Conservation (phyloP, 2,888 invertebrate species). For the Torymus aiolomorphi region DNA sequence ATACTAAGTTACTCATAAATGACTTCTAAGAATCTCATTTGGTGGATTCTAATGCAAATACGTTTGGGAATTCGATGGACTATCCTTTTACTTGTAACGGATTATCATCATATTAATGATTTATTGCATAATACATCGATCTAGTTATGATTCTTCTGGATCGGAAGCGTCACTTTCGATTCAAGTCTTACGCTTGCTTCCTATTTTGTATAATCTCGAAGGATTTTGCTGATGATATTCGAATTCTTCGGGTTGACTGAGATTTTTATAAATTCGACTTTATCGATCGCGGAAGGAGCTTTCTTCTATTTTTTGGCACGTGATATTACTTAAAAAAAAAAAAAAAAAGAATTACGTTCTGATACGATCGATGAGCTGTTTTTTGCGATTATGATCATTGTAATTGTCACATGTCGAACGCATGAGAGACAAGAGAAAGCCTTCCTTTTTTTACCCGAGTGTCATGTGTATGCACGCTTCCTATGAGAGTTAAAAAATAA, state of each 20-base stretch:
- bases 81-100: constrained; percentile 14
- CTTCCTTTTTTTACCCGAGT: constrained; percentile 57
- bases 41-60: constrained; percentile 28
- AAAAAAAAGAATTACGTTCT: constrained; percentile 3
- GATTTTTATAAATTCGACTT: constrained; percentile 50
- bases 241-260: constrained; percentile 46
- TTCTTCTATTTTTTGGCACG: constrained; percentile 15
- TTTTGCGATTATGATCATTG: constrained; percentile 12
- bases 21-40: constrained; percentile 17
- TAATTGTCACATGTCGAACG: constrained; percentile 22
- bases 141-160: constrained; percentile 30
- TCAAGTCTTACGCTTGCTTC: constrained; percentile 35
- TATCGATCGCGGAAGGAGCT: constrained; percentile 13
- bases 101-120: constrained; percentile 7
- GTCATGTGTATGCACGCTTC: constrained; percentile 55
- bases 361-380: constrained; percentile 15
- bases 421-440: constrained; percentile 35
- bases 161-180: constrained; percentile 23
- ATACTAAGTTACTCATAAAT: constrained; percentile 1
- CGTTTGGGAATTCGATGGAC: constrained; percentile 19
- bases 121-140: constrained; percentile 45
- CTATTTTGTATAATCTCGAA: constrained; percentile 42
- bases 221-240: constrained; percentile 22
- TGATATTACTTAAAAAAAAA: constrained; percentile 48
- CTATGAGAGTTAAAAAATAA: constrained; percentile 55